A percentile compares a stretch with the other conserved stretches of the same genome.
Conservation (phyloP, 2,888 invertebrate genomes). For the Papilio demoleus region DNA sequence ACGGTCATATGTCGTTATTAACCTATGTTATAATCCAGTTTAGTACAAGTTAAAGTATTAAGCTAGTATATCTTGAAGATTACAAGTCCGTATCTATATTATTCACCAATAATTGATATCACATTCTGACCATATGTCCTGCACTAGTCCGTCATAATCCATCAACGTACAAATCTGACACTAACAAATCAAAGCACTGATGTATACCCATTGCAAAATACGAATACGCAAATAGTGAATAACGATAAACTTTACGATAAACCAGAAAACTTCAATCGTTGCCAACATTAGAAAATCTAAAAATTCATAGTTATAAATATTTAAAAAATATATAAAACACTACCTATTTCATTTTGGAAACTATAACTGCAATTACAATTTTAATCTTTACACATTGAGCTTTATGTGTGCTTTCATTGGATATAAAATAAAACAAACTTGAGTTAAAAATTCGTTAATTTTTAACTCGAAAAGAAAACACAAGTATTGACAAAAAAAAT, state of each 20-base stretch:
- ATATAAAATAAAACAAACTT: not conserved
- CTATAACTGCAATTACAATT: not conserved
- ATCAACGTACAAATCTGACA: constrained; percentile 27
- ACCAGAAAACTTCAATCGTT: not conserved
- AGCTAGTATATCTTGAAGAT: too few species aligned
- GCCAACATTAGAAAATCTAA: not conserved
- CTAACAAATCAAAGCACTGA: not conserved
- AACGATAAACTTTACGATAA: not conserved
- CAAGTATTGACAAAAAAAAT: not conserved
- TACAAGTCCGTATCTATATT: constrained; percentile 6
- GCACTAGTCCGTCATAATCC: constrained; percentile 20
- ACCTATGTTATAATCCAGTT: too few species aligned
- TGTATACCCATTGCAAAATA: not conserved
- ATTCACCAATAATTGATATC: not conserved
- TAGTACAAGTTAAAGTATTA: too few species aligned
- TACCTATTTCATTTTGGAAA: too few species aligned
- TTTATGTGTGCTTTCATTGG: not conserved
- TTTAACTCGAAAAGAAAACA: not conserved
- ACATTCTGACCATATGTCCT: constrained; percentile 3
- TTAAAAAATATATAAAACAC: too few species aligned
- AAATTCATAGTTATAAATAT: too few species aligned
- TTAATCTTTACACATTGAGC: not conserved
- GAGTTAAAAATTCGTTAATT: not conserved
- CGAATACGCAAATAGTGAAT: not conserved
- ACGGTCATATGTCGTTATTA: too few species aligned